A percentile compares a stretch with the other conserved stretches of the same genome.
These are phyloP conservation scores for Pipistrellus kuhlii DNA, from an alignment of 2,797 vertebrate genomes.

Conservation along the genomic window DNA sequence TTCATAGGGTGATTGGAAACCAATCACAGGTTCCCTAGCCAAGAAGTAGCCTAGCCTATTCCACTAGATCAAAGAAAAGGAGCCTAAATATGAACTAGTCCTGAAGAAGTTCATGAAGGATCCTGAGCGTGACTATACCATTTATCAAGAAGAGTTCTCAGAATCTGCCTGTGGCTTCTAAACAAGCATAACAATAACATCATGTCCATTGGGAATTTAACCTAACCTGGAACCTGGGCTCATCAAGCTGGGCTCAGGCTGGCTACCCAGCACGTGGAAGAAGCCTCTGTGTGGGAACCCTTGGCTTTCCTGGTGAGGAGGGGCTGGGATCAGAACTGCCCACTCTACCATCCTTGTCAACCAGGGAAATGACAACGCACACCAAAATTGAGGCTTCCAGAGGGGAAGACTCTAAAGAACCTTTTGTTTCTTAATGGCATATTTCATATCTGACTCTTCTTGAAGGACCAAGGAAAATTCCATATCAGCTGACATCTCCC, in stretches of 20 bases:
- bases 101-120: background rate
- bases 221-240: background rate
- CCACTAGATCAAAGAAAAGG: background rate
- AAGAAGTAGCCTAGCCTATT: background rate
- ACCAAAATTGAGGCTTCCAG: background rate
- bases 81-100: background rate
- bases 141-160: background rate
- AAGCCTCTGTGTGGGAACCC: background rate
- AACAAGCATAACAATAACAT: background rate
- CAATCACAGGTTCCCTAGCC: background rate
- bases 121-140: rapidly evolving
- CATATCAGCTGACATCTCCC: background rate
- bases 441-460: background rate
- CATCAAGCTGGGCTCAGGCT: background rate
- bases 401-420: background rate
- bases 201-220: background rate
- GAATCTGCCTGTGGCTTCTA: background rate
- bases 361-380: background rate
- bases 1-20: background rate
- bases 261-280: background rate
- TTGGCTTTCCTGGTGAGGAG: background rate
- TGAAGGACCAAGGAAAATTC: background rate
- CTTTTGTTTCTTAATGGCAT: background rate
- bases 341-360: background rate
- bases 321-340: background rate